phyloP scores from a whole-genome alignment of 53 echinoderm and acorn worm genomes.

The Henricia sp. region DNA sequence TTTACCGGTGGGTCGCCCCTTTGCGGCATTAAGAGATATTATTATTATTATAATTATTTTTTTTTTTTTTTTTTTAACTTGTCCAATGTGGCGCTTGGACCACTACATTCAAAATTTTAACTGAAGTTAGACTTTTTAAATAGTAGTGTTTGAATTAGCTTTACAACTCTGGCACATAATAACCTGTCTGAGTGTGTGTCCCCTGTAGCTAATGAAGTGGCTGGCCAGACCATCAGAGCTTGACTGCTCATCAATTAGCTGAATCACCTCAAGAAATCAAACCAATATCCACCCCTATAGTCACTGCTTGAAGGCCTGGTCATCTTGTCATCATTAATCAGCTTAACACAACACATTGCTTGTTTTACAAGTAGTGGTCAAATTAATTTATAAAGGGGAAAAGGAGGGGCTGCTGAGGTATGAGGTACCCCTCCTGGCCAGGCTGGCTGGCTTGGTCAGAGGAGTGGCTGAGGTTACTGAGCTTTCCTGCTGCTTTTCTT shows the following conservation, averaged over 20 bases:
- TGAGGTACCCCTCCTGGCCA: not conserved
- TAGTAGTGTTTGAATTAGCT: too few species aligned
- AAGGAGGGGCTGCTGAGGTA: not conserved
- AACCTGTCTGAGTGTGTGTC: too few species aligned
- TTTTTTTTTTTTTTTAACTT: too few species aligned
- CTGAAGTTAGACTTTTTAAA: too few species aligned
- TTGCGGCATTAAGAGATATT: too few species aligned
- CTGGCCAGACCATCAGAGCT: not conserved
- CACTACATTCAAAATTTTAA: too few species aligned
- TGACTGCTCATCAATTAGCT: not conserved
- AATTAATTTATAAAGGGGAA: not conserved
- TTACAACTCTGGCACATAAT: too few species aligned
- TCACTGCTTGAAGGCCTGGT: not conserved
- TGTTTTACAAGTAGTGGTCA: constrained; percentile 33
- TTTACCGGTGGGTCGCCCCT: too few species aligned
- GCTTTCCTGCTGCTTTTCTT: too few species aligned
- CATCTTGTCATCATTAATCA: constrained; percentile 29
- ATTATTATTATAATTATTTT: too few species aligned
- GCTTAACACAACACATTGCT: constrained; percentile 21
- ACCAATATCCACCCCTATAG: constrained; percentile 9
- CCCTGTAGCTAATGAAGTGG: not conserved
- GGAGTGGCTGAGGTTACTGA: not conserved
- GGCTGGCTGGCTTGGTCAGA: not conserved
- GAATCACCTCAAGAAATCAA: constrained; percentile 28
- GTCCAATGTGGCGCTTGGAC: too few species aligned